These are phyloP conservation scores for Epiperipatus broadwayi DNA, from an alignment of 2,888 invertebrate species.

Conservation along the genomic window DNA sequence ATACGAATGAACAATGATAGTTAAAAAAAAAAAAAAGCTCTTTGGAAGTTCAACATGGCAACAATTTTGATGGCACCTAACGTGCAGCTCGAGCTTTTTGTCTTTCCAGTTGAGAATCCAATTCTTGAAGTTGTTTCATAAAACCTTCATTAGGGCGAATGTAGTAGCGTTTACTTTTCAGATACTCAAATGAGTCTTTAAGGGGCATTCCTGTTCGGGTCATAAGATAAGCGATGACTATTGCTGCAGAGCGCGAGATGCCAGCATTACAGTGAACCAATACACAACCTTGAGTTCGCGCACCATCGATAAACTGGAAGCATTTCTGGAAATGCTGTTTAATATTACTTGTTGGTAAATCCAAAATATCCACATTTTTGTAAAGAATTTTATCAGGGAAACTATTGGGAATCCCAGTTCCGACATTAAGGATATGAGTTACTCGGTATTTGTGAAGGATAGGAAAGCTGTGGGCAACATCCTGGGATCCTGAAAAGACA, in stretches of 20 bases:
- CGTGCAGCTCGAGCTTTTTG: neutral
- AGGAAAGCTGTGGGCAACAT: constrained; percentile 26
- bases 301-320: constrained; percentile 27
- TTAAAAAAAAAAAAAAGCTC: too few relatives aligned
- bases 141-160: constrained; percentile 29
- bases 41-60: too few relatives aligned
- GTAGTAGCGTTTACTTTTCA: constrained; percentile 24
- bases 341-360: constrained; percentile 24
- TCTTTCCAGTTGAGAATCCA: too few relatives aligned
- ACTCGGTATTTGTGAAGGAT: constrained; percentile 23
- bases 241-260: constrained; percentile 26
- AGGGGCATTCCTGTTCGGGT: constrained; percentile 21
- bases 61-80: too few relatives aligned
- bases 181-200: constrained; percentile 22
- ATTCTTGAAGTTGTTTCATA: constrained; percentile 23
- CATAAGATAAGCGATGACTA: constrained; percentile 28
- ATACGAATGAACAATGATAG: too few relatives aligned
- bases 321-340: constrained; percentile 22
- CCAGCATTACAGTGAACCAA: constrained; percentile 30
- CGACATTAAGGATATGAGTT: constrained; percentile 27
- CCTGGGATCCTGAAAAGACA: constrained; percentile 30
- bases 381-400: constrained; percentile 25
- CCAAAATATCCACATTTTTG: constrained; percentile 22
- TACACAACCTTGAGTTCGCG: constrained; percentile 22
- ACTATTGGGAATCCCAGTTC: constrained; percentile 22